A percentile compares a stretch with the other conserved stretches of the same genome.
Evolutionary conservation across 2,797 vertebrate genomes (phyloP).

Genomic region (Lagocephalus sceleratus): DNA sequence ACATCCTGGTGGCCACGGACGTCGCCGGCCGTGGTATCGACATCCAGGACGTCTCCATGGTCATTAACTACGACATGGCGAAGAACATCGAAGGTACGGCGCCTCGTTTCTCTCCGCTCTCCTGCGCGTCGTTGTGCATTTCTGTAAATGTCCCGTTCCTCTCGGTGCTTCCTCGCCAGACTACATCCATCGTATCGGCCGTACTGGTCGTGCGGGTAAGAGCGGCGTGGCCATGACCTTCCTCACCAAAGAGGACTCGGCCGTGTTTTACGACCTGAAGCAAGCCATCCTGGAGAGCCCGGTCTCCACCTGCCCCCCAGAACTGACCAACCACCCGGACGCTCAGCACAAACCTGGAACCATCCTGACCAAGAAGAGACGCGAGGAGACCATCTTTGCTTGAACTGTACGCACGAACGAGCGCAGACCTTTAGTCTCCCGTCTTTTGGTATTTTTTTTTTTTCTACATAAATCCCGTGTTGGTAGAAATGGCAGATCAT

Average conservation of each 20-base stretch:
- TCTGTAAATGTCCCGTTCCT: neutral
- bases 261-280: constrained; percentile 96
- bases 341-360: constrained; percentile 98
- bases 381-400: constrained; percentile 97
- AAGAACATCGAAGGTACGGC: constrained; percentile 95
- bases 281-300: constrained; percentile 98
- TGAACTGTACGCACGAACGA: constrained; percentile 57
- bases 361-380: constrained; percentile 97
- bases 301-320: constrained; percentile 93
- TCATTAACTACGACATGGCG: constrained; percentile 98
- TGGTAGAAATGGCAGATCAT: constrained; percentile 2
- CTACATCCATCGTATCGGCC: constrained; percentile 97
- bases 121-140: neutral
- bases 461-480: neutral
- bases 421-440: constrained; percentile 3
- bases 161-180: constrained; percentile 65
- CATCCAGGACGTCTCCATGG: constrained; percentile 98
- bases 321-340: constrained; percentile 95
- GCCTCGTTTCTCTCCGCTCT: neutral
- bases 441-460: constrained; percentile 3
- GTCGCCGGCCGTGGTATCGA: constrained; percentile 97
- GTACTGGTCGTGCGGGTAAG: constrained; percentile 95
- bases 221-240: constrained; percentile 95
- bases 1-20: constrained; percentile 97
- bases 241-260: constrained; percentile 95